phyloP scores from a whole-genome alignment of 2,113 vertebrate genomes.

The Pseudopipra pipra region DNA sequence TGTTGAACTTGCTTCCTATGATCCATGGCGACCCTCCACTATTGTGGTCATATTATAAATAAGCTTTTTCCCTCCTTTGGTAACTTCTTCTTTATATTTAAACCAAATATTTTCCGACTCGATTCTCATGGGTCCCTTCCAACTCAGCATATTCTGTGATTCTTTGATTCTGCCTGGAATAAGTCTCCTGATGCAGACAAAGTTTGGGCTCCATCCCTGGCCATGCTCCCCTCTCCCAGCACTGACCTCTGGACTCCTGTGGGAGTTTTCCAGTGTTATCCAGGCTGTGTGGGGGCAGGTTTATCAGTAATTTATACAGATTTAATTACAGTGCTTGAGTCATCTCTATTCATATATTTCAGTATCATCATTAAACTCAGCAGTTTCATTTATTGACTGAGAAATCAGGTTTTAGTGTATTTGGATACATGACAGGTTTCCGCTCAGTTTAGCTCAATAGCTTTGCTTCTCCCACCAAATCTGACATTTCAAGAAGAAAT shows the following conservation, averaged over 20 bases:
- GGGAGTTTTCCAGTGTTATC: fast-evolving
- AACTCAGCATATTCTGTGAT: not conserved
- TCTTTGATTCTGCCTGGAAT: not conserved
- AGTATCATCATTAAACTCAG: not conserved
- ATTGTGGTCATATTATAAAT: fast-evolving
- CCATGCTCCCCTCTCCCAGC: not conserved
- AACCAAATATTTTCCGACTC: not conserved
- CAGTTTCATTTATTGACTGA: not conserved
- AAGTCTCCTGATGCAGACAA: not conserved
- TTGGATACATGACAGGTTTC: constrained; percentile 18
- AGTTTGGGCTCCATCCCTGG: not conserved
- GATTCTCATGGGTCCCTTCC: not conserved
- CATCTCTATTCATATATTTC: not conserved
- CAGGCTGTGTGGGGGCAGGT: not conserved
- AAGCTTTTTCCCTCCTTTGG: fast-evolving
- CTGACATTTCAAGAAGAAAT: constrained; percentile 59
- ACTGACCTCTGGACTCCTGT: fast-evolving
- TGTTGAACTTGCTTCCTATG: no score
- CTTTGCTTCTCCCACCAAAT: not conserved
- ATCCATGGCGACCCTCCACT: no score
- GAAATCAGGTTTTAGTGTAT: not conserved
- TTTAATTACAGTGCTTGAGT: not conserved
- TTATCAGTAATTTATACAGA: not conserved
- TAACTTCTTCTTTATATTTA: fast-evolving
- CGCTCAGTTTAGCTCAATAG: constrained; percentile 3